phyloP scores from a whole-genome alignment of 1,140 invertebrate species.

The Temnothorax nylanderi region DNA sequence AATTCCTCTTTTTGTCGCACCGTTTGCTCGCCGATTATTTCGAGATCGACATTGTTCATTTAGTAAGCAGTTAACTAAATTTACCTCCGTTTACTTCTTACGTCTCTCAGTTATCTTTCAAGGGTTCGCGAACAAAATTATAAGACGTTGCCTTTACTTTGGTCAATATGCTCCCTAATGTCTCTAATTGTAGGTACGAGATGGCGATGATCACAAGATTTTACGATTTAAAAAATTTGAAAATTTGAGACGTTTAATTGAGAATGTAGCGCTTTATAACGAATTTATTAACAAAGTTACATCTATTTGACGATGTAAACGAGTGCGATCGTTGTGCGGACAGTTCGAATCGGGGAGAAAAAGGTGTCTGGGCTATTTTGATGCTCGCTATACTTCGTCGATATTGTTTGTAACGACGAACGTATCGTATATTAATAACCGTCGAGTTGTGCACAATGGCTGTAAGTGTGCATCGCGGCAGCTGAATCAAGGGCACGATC shows the following conservation, averaged over 20 bases:
- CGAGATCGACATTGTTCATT: neutral
- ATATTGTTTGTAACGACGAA: neutral
- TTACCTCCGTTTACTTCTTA: neutral
- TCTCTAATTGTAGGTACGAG: neutral
- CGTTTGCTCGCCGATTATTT: slow-evolving; percentile 20
- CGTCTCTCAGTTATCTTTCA: slow-evolving; percentile 25
- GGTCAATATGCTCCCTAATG: neutral
- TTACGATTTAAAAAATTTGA: neutral
- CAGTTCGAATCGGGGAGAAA: neutral
- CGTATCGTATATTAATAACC: slow-evolving; percentile 20
- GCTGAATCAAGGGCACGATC: slow-evolving; percentile 40
- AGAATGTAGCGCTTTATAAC: neutral
- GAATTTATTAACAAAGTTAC: neutral
- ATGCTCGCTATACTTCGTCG: neutral
- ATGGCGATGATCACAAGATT: neutral
- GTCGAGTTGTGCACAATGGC: slow-evolving; percentile 18
- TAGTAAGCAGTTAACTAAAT: slow-evolving; percentile 4
- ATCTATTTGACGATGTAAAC: neutral
- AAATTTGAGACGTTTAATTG: neutral
- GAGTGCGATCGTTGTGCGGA: neutral
- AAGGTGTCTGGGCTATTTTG: neutral
- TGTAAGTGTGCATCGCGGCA: neutral
- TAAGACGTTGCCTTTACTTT: neutral
- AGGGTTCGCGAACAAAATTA: neutral
- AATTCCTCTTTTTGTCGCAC: neutral